Conservation (phyloP, 2,797 vertebrate genomes). For the Leptoclinus maculatus region DNA sequence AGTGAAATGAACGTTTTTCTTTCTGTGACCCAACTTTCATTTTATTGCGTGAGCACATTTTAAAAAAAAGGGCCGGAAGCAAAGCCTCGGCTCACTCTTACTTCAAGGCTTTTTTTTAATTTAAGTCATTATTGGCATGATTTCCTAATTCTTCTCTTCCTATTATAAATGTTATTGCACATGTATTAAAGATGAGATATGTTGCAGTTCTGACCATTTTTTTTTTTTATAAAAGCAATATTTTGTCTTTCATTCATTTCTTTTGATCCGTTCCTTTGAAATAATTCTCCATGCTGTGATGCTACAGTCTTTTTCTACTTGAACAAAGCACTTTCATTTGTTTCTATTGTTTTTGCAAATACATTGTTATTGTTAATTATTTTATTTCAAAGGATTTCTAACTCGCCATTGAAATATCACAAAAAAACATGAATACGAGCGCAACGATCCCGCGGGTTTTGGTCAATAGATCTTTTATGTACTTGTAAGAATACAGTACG, state of each 20-base stretch:
- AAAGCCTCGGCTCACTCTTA: not conserved
- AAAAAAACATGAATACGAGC: conserved; percentile 13
- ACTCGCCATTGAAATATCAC: conserved; percentile 16
- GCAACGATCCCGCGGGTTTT: conserved; percentile 3
- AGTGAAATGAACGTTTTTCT: conserved; percentile 33
- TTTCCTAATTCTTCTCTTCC: conserved; percentile 8
- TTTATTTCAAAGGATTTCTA: conserved; percentile 23
- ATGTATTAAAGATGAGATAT: conserved; percentile 18
- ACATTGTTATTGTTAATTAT: conserved; percentile 20
- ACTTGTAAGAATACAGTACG: conserved; percentile 13
- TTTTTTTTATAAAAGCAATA: conserved; percentile 1
- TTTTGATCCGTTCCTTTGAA: conserved; percentile 37
- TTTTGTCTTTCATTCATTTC: conserved; percentile 24
- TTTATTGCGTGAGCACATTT: conserved; percentile 11
- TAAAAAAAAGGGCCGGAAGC: not conserved
- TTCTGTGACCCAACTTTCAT: conserved; percentile 11
- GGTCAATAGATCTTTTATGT: conserved; percentile 32
- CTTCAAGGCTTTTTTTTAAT: not conserved
- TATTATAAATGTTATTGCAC: conserved; percentile 2
- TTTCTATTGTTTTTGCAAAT: not conserved
- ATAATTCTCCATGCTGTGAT: conserved; percentile 22
- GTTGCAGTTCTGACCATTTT: conserved; percentile 2
- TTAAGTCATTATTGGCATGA: conserved; percentile 1
- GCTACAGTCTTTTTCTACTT: conserved; percentile 7
- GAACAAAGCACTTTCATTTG: conserved; percentile 10